phyloP scores from a whole-genome alignment of 2,888 invertebrate genomes.

The Smittia aterrima region DNA sequence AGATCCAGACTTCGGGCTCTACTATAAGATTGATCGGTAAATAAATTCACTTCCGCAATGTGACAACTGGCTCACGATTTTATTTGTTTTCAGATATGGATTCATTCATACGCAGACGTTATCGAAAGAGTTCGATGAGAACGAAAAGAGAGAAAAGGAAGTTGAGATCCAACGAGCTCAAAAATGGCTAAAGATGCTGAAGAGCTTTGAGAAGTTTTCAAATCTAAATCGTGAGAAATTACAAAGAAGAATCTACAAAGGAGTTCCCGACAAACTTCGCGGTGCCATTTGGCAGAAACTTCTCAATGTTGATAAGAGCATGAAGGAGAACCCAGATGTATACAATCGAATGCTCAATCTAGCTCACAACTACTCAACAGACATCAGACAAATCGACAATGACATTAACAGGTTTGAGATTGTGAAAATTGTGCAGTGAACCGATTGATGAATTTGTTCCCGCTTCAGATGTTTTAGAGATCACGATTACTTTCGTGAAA shows the following conservation, averaged over 20 bases:
- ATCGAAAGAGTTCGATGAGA: conserved; percentile 67
- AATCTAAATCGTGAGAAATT: conserved; percentile 69
- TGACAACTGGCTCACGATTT: not conserved
- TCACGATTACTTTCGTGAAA: conserved; percentile 81
- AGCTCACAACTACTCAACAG: conserved; percentile 84
- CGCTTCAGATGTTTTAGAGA: conserved; percentile 62
- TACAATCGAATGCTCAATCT: conserved; percentile 81
- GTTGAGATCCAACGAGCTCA: conserved; percentile 82
- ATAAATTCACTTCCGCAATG: not conserved
- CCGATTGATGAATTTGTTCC: not conserved
- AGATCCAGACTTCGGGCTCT: conserved; percentile 86
- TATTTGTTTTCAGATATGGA: conserved; percentile 69
- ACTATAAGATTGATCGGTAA: conserved; percentile 77
- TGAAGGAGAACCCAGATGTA: conserved; percentile 65
- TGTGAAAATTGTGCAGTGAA: not conserved
- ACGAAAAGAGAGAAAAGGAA: conserved; percentile 69
- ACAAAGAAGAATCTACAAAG: conserved; percentile 83
- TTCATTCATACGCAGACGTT: conserved; percentile 86
- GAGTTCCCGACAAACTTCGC: conserved; percentile 86
- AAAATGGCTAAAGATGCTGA: conserved; percentile 94
- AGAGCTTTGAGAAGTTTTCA: conserved; percentile 65
- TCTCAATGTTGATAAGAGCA: conserved; percentile 71
- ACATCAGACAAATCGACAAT: conserved; percentile 93
- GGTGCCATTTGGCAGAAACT: conserved; percentile 62
- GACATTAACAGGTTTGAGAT: conserved; percentile 89